Percentiles rank a stretch among this genome's conserved stretches.
Evolutionary conservation across 2,888 invertebrate species (phyloP).

Genomic region (Caenorhabditis becei): DNA sequence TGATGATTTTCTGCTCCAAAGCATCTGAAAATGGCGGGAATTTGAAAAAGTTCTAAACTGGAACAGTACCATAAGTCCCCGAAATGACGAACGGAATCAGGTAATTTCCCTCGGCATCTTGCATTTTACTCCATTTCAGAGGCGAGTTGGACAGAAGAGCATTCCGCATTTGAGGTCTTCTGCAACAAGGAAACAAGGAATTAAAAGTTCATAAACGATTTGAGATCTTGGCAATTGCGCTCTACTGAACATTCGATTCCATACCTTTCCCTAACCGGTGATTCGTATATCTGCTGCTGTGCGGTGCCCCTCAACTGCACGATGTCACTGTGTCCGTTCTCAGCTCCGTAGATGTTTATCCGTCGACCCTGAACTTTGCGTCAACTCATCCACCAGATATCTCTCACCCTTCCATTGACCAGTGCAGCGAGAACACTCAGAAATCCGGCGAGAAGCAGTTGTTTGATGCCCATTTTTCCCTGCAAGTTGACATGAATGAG

Average conservation of each 20-base stretch:
- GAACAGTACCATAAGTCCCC: conserved; percentile 69
- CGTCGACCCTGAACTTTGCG: conserved; percentile 63
- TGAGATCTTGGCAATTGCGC: not conserved
- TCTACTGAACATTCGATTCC: not conserved
- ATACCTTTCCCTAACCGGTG: conserved; percentile 21
- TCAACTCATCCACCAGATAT: not conserved
- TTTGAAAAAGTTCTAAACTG: too few relatives aligned
- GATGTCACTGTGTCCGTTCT: conserved; percentile 73
- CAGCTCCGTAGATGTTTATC: conserved; percentile 72
- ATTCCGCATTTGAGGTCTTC: conserved; percentile 45
- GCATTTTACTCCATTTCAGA: conserved; percentile 69
- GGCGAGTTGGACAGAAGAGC: conserved; percentile 66
- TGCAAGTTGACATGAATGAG: not conserved
- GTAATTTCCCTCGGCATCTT: conserved; percentile 68
- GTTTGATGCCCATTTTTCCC: conserved; percentile 36
- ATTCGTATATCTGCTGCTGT: conserved; percentile 9
- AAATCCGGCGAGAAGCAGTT: conserved; percentile 8
- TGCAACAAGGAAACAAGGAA: conserved; percentile 2
- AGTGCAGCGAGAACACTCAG: conserved; percentile 10
- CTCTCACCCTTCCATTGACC: conserved; percentile 29
- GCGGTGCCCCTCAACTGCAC: conserved; percentile 52
- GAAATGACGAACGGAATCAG: conserved; percentile 74
- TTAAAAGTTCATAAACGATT: too few relatives aligned
- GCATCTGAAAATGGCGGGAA: conserved; percentile 70
- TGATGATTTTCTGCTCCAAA: conserved; percentile 69